These are phyloP conservation scores for Euzophera pinguis DNA, from an alignment of 2,888 invertebrate genomes.

Conservation along the genomic window DNA sequence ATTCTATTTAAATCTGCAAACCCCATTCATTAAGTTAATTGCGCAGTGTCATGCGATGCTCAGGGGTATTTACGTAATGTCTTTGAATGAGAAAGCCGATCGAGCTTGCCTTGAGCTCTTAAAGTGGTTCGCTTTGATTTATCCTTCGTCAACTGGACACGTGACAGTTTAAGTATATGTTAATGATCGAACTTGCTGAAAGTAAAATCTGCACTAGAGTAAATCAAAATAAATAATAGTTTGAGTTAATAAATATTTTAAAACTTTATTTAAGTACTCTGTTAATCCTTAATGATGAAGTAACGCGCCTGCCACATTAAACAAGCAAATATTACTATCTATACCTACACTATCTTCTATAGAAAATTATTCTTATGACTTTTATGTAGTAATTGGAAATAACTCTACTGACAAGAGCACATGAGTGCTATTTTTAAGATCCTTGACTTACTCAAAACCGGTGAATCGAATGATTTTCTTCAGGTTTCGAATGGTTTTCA, in stretches of 20 bases:
- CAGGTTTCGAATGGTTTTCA: too few species aligned
- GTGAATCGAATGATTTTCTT: too few species aligned
- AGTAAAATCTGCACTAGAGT: too few species aligned
- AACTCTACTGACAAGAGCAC: too few species aligned
- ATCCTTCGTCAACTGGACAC: background rate
- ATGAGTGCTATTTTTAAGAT: too few species aligned
- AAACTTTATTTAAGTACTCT: too few species aligned
- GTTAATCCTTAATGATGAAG: background rate
- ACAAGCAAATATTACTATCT: background rate
- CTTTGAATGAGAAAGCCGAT: background rate
- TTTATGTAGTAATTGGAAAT: too few species aligned
- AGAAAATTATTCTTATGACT: too few species aligned
- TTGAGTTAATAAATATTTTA: too few species aligned
- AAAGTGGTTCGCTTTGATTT: constrained; percentile 4
- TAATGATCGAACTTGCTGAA: background rate
- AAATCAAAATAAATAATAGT: too few species aligned
- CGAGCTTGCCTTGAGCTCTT: constrained; percentile 4
- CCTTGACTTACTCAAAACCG: too few species aligned
- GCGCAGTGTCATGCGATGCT: constrained; percentile 9
- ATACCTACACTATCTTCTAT: too few species aligned
- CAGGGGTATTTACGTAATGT: constrained; percentile 3
- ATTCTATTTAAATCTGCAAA: constrained; percentile 1
- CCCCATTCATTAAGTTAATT: constrained; percentile 4
- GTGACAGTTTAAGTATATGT: background rate
- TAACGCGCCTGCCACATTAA: background rate